Evolutionary conservation across 1,140 invertebrate genomes (phyloP), one percentile per base, ranked within the genome.

Genomic region (Sitophilus oryzae): DNA sequence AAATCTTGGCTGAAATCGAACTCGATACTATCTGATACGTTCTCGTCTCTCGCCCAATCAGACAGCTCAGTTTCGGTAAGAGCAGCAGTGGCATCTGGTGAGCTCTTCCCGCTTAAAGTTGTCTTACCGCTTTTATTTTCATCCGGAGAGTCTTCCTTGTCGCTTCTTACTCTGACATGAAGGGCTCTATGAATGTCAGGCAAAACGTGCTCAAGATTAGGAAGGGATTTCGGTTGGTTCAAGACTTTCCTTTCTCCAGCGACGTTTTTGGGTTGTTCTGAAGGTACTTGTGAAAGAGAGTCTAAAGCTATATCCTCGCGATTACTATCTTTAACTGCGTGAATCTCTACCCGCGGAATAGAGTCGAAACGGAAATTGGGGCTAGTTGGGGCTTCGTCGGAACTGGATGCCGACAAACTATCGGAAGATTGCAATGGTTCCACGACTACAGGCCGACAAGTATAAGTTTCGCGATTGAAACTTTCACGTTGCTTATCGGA

Each of bases 1-100:
- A 72, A 66, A 6, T 70, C 76, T n/a, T 78, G 70, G 53, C 74
- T 76, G 42, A 77, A 74, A 61, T 82, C 79, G 0, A 82, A 71
- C 20, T 77, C 75, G 44, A 82, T 79, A 64, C 87, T 84, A 54
- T 88, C 86, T 2, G 85, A 81, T 1, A 85, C 84, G 15, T 81
- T 83, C 57, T 82, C 83, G 59, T 90, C 88, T 1, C 82, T 78
- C 0, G 85, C 87, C 88, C 88, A 91, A 69, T 92, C 89, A 0
- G 88, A 91, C 9, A 90, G 72, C 66, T 91, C 89, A 0, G 88
- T 89, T 70, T 92, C 89, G 0, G 88, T 89, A 9, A 88, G 71
- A 1, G 81, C 85, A 11, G 84, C 79, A 0, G 82, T 82, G 0
- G 80, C 81, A 48, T 78, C 76, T 1, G 79, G 73, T 49, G 74